A percentile compares a stretch with the other conserved stretches of the same genome.
Conservation (phyloP, 2,113 vertebrate genomes). For the Atrichornis clamosus region DNA sequence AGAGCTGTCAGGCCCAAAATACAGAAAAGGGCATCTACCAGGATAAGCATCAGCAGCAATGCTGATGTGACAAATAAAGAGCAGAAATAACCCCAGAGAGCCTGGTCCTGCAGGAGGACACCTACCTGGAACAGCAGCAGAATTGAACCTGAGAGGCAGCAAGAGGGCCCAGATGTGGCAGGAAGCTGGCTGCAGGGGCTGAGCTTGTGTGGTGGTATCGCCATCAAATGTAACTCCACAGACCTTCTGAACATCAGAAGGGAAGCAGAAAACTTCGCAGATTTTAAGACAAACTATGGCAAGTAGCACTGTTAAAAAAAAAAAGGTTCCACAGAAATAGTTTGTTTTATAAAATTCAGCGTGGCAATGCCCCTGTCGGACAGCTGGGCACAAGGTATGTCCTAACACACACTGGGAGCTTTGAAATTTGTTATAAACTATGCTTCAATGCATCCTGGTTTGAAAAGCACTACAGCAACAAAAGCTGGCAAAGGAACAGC, state of each 20-base stretch:
- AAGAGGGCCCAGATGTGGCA: neutral
- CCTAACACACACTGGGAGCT: neutral
- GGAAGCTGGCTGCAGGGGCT: neutral
- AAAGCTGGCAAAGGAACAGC: neutral
- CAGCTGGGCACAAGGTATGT: neutral
- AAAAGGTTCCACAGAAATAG: neutral
- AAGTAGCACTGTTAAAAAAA: neutral
- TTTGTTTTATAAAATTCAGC: neutral
- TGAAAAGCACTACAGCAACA: neutral
- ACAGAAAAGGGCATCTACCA: neutral
- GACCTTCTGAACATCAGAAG: neutral
- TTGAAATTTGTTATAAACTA: neutral
- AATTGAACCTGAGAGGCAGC: neutral
- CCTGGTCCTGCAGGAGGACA: neutral
- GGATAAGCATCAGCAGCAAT: neutral
- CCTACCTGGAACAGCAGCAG: neutral
- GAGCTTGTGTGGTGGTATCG: accelerated
- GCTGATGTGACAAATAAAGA: neutral
- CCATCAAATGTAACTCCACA: neutral
- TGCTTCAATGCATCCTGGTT: neutral
- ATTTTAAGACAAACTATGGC: neutral
- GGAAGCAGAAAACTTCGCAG: accelerated
- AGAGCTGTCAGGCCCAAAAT: neutral
- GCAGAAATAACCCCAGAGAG: neutral
- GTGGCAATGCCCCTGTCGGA: neutral